Evolutionary conservation across 2,797 vertebrate species (phyloP).

Genomic region (Poeciliopsis presidionis): DNA sequence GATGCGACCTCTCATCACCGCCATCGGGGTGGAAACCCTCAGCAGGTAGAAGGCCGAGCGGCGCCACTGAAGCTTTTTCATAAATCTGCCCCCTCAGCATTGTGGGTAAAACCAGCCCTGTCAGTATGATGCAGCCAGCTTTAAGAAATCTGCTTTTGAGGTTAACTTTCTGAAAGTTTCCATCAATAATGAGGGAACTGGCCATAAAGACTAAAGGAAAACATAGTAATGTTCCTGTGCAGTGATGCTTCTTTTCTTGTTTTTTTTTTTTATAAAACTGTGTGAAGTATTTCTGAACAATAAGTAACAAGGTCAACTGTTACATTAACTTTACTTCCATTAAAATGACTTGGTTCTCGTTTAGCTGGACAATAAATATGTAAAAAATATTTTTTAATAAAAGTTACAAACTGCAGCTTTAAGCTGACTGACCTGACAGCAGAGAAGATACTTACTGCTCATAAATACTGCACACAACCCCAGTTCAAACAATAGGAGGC

Average conservation of each 20-base stretch:
- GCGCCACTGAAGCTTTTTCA: constrained; percentile 52
- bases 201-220: not conserved
- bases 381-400: too few relatives aligned
- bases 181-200: not conserved
- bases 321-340: not conserved
- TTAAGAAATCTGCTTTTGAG: not conserved
- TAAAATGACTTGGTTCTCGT: not conserved
- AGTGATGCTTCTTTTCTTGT: not conserved
- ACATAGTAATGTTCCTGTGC: accelerated
- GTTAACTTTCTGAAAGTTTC: not conserved
- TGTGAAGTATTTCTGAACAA: constrained; percentile 1
- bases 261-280: not conserved
- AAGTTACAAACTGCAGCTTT: too few relatives aligned
- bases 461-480: not conserved
- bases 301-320: not conserved
- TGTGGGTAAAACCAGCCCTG: constrained; percentile 73
- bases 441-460: not conserved
- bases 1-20: constrained; percentile 18
- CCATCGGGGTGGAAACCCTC: constrained; percentile 5
- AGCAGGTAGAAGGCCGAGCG: constrained; percentile 37
- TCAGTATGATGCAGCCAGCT: constrained; percentile 82
- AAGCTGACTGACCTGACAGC: not conserved
- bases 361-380: not conserved
- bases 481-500: not conserved
- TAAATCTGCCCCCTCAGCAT: constrained; percentile 43